phyloP scores from a whole-genome alignment of 2,797 vertebrate species.

The Spatula clypeata region DNA sequence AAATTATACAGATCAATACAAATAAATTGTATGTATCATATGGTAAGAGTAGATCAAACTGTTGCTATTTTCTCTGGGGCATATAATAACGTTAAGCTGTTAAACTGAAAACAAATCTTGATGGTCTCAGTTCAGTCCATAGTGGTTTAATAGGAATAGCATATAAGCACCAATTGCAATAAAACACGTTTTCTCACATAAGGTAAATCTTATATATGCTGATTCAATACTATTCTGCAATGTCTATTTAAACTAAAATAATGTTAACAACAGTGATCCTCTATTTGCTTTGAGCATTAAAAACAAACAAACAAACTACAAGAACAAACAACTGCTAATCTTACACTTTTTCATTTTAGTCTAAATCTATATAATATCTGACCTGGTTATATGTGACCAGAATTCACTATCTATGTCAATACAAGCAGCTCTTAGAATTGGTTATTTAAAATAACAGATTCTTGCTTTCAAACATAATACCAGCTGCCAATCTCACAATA shows the following conservation, averaged over 20 bases:
- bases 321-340: not conserved
- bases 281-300: not conserved
- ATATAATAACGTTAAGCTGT: not conserved
- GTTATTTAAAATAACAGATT: slow-evolving; percentile 52
- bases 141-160: not conserved
- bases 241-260: not conserved
- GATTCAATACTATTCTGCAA: not conserved
- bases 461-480: slow-evolving; percentile 65
- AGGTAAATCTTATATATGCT: not conserved
- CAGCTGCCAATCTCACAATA: slow-evolving; percentile 67
- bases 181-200: not conserved
- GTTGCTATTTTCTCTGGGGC: not conserved
- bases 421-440: slow-evolving; percentile 30
- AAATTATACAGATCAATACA: not conserved
- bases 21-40: not conserved
- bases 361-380: not conserved
- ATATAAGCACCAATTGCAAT: not conserved
- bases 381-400: not conserved
- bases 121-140: not conserved
- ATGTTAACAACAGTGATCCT: not conserved
- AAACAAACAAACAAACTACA: not conserved
- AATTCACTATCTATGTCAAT: not conserved
- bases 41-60: not conserved
- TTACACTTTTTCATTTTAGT: not conserved
- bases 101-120: not conserved